Evolutionary conservation across 53 echinoderm and acorn worm genomes (phyloP), one percentile per base, ranked within the genome.

Genomic region (Paelopatides confundens): DNA sequence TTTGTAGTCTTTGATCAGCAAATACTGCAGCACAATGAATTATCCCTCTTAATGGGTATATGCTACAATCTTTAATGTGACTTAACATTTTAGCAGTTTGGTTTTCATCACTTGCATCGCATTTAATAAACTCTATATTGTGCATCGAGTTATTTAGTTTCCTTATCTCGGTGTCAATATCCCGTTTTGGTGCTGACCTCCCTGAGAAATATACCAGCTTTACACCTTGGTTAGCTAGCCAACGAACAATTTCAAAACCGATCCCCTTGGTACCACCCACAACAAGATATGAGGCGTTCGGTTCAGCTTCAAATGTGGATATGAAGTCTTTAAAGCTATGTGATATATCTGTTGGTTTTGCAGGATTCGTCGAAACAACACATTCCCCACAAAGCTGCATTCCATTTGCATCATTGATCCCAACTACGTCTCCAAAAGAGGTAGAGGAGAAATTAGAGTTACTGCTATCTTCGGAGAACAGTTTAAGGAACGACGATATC

Each of bases 221-320:
- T 35, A 90, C 92, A 13, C 95, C 92, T 43, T 82, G 86, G 8
- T 58, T 40, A 10, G 83, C 77, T 70, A 94, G 63, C 94, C 94
- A 92, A 27, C 84, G 85, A 13, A 92, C 71, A 32, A 94, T 28
- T 11, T 82, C 68, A 8, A 89, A 87, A 21, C 94, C 94, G 27
- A 94, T 85, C 2, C 94, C 94, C 65, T 77, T 92, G 1, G 92
- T 87, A 12, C 94, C 94, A 17, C 94, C 94, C 28, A 92, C 92
- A 12, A 94, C 87, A 31, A 94, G 82, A 58, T 94, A 94, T 2
- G 94, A 89, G 5, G 87, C 74, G 2, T 62, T n/a, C 23, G 66
- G 53, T 29, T 90, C 84, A 81, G 82, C 89, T 4, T 4, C 13
- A 28, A 76, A 47, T 12, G 29, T 18, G 9, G 7, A 7, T 7